Conservation (phyloP, 2,113 vertebrate genomes). For the Delphinapterus leucas region DNA sequence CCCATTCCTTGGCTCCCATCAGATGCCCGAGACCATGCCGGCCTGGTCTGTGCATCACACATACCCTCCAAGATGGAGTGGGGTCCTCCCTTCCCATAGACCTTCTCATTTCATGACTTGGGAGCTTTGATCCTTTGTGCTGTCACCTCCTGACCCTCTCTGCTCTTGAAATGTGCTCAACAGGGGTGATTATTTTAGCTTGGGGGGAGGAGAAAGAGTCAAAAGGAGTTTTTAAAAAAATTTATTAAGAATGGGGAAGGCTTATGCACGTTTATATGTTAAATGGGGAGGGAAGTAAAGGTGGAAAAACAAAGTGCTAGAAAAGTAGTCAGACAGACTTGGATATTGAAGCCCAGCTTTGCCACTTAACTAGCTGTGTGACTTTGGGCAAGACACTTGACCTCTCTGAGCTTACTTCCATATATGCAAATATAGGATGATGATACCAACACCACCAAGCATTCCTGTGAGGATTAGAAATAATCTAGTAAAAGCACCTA, state of each 20-base stretch:
- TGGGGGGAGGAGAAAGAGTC: background rate
- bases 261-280: background rate
- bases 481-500: background rate
- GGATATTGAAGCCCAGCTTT: background rate
- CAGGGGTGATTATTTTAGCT: background rate
- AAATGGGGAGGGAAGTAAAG: background rate
- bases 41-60: background rate
- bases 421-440: background rate
- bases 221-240: background rate
- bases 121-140: background rate
- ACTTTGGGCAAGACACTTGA: background rate
- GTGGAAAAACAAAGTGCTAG: background rate
- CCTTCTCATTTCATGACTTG: background rate
- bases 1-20: rapidly evolving
- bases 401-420: background rate
- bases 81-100: background rate
- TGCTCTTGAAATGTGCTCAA: conserved; percentile 25
- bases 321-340: background rate
- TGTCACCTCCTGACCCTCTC: background rate
- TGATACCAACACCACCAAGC: background rate
- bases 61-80: background rate
- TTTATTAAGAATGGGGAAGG: background rate
- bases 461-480: background rate
- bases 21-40: background rate
- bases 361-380: background rate